Evolutionary conservation across 2,113 vertebrate genomes (phyloP), one percentile per base, ranked within the genome.

Genomic region (Rhodinocichla rosea): DNA sequence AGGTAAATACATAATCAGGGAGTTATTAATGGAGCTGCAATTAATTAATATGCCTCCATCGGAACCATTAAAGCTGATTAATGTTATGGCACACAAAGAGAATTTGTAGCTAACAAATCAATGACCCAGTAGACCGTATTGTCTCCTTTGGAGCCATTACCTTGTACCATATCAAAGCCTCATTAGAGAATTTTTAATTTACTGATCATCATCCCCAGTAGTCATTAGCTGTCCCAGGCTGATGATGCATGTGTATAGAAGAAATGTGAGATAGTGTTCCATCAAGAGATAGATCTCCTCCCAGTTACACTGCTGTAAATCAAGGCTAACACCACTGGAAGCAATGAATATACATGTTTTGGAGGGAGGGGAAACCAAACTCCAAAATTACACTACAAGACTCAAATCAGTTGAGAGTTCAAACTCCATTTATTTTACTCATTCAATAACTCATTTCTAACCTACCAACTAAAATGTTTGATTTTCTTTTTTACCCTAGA

Each of bases 1-100:
- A 97, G 96, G 97, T 97, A 97, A 97, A 97, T 95, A 97, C 95
- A 96, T 96, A 97, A 97, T 96, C 95, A 97, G 69, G 49, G 82
- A 97, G 93, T 97, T 97, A 97, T 97, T 97, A 97, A 97, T 96
- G 97, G 90, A 92, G 32, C 84, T 90, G 69, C 90, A 94, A 96
- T 97, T 97, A 97, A 97, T 97, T 96, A 97, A 96, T 96, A 97
- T 97, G 95, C 92, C 90, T 95, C 73, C 93, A 92, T 91, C 2
- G 1, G 65, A 97, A 79, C 79, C 87, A 95, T 97, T 97, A 97
- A 96, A 97, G 55, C 82, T 97, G 96, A 97, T 97, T 97, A 95
- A 97, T 97, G 92, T 96, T 97, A 94, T 85, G 74, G 95, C 90
- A 89, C 71, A 95, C 55, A 97, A 95, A 94, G 91, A 95, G 92